These are phyloP conservation scores for Pogonocherus hispidulus DNA, from an alignment of 2,888 invertebrate genomes.

Conservation along the genomic window DNA sequence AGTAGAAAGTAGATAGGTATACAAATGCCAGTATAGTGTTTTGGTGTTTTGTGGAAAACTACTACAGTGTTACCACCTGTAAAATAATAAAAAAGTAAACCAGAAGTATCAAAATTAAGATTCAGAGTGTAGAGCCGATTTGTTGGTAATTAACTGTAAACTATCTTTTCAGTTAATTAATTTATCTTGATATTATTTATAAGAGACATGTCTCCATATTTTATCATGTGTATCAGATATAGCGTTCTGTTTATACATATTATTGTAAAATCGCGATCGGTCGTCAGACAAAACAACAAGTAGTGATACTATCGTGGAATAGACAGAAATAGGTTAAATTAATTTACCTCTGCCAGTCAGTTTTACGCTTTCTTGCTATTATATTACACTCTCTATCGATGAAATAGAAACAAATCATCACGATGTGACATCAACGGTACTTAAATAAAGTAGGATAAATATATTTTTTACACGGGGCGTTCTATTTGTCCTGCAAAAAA, in stretches of 20 bases:
- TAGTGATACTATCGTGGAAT: background rate
- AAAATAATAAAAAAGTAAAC: no score
- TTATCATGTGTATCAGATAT: background rate
- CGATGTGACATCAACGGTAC: background rate
- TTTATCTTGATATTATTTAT: background rate
- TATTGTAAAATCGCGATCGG: background rate
- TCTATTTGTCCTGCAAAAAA: background rate
- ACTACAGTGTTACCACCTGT: no score
- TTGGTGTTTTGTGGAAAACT: no score
- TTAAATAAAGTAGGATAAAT: constrained; percentile 15
- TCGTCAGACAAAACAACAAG: background rate
- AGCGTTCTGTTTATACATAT: background rate
- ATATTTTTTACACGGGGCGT: background rate
- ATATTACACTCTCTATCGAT: constrained; percentile 6
- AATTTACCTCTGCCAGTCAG: constrained; percentile 5
- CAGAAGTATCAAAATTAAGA: no score
- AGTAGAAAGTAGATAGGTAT: no score
- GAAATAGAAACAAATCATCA: constrained; percentile 20
- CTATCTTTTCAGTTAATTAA: background rate
- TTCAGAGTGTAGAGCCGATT: no score
- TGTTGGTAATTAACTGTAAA: no score
- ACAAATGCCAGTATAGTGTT: no score
- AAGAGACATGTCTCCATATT: background rate
- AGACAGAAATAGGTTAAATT: constrained; percentile 21
- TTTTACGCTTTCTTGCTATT: constrained; percentile 28